Evolutionary conservation across 2,888 invertebrate genomes (phyloP).

Genomic region (Alsophila aescularia): DNA sequence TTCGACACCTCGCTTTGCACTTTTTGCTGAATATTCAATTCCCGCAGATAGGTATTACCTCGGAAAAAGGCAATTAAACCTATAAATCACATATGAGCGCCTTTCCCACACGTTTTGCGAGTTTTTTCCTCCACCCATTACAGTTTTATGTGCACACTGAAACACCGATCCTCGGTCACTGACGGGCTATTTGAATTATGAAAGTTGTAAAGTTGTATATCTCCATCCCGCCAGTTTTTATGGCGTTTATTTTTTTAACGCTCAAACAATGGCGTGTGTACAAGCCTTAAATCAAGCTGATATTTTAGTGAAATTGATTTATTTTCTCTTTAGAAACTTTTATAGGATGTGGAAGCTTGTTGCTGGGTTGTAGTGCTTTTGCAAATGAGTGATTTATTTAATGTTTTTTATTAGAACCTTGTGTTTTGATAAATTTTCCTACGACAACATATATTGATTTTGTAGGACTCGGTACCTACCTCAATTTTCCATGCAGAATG

Average conservation of each 20-base stretch:
- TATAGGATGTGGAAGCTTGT: constrained; percentile 38
- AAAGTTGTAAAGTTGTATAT: constrained; percentile 78
- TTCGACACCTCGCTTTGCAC: constrained; percentile 55
- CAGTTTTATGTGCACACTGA: constrained; percentile 64
- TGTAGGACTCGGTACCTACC: too few relatives aligned
- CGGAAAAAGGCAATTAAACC: constrained; percentile 75
- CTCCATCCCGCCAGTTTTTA: constrained; percentile 69
- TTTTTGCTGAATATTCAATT: constrained; percentile 78
- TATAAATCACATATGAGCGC: constrained; percentile 74
- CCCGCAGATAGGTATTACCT: constrained; percentile 55
- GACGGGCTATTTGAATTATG: constrained; percentile 78
- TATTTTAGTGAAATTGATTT: constrained; percentile 63
- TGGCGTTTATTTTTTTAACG: constrained; percentile 67
- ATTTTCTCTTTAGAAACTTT: constrained; percentile 56
- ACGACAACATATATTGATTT: too few relatives aligned
- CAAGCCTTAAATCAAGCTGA: constrained; percentile 68
- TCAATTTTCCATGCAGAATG: too few relatives aligned
- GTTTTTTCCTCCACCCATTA: constrained; percentile 61
- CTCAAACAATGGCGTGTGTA: constrained; percentile 63
- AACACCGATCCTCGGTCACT: constrained; percentile 58
- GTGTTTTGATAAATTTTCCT: too few relatives aligned
- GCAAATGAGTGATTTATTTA: constrained; percentile 6
- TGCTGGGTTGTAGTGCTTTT: constrained; percentile 18
- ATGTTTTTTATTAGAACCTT: too few relatives aligned
- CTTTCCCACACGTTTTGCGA: constrained; percentile 42